phyloP scores from a whole-genome alignment of 2,113 vertebrate species.

The Brachionichthys hirsutus region DNA sequence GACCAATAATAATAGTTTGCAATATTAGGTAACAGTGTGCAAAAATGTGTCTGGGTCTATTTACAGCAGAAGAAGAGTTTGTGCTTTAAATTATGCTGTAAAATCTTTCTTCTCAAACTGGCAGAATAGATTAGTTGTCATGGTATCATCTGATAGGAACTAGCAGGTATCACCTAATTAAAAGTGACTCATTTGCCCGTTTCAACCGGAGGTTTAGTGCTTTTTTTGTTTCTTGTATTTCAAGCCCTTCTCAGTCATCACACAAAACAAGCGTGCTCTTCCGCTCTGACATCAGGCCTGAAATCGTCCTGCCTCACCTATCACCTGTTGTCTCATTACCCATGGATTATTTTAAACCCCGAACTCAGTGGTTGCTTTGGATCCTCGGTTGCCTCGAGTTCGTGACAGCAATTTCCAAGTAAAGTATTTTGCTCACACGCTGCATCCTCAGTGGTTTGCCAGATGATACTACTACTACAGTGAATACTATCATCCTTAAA shows the following conservation, averaged over 20 bases:
- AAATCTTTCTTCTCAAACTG: no score
- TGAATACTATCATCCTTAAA: no score
- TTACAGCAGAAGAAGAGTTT: no score
- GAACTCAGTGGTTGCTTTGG: conserved; percentile 14
- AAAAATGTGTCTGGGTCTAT: no score
- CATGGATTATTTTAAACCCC: conserved; percentile 14
- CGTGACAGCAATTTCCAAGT: conserved; percentile 14
- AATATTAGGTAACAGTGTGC: no score
- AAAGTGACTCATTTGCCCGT: no score
- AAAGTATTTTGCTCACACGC: neutral
- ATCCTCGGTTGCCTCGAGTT: conserved; percentile 1
- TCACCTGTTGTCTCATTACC: conserved; percentile 35
- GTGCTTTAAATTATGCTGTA: no score
- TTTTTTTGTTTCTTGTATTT: conserved; percentile 4
- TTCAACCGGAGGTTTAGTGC: neutral
- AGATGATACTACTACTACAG: no score
- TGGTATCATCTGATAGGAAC: no score
- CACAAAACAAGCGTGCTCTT: neutral
- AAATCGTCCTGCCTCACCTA: conserved; percentile 14
- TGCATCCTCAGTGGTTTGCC: conserved; percentile 2
- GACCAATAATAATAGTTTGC: no score
- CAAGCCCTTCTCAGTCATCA: neutral
- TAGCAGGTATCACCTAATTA: no score
- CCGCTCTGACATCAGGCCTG: conserved; percentile 10
- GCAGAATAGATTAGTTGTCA: no score